phyloP scores from a whole-genome alignment of 2,888 invertebrate species.

The Cataglyphis cursor region DNA sequence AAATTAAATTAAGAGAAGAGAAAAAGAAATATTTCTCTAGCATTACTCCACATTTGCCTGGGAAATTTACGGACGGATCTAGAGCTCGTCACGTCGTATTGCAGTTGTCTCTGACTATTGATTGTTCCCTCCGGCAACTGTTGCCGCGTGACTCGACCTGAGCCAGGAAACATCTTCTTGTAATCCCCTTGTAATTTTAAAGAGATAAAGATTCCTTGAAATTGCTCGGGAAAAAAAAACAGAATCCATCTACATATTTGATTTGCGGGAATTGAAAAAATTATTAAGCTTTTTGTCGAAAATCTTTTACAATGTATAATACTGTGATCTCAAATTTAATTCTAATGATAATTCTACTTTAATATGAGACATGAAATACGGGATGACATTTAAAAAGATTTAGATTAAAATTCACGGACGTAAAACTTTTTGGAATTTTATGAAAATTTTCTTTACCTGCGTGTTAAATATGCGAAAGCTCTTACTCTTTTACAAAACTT shows the following conservation, averaged over 20 bases:
- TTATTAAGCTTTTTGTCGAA: background rate
- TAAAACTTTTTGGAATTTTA: background rate
- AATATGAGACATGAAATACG: background rate
- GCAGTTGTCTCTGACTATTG: slow-evolving; percentile 44
- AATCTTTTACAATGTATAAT: background rate
- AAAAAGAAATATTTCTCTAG: background rate
- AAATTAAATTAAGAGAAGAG: background rate
- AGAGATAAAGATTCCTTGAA: background rate
- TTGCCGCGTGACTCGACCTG: slow-evolving; percentile 11
- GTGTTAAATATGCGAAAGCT: background rate
- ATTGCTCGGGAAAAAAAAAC: background rate
- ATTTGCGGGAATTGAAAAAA: background rate
- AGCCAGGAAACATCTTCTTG: slow-evolving; percentile 5
- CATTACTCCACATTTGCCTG: slow-evolving; percentile 19
- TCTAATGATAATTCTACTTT: background rate
- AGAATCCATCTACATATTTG: background rate
- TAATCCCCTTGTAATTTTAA: background rate
- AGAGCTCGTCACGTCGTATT: slow-evolving; percentile 40
- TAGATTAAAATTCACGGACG: background rate
- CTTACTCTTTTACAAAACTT: background rate
- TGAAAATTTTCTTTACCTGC: background rate
- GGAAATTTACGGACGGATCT: slow-evolving; percentile 43
- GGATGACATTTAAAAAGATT: background rate
- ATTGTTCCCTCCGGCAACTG: slow-evolving; percentile 38
- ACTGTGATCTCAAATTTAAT: background rate